These are phyloP conservation scores for Meda fulgida DNA, from an alignment of 2,797 vertebrate genomes.

Conservation along the genomic window DNA sequence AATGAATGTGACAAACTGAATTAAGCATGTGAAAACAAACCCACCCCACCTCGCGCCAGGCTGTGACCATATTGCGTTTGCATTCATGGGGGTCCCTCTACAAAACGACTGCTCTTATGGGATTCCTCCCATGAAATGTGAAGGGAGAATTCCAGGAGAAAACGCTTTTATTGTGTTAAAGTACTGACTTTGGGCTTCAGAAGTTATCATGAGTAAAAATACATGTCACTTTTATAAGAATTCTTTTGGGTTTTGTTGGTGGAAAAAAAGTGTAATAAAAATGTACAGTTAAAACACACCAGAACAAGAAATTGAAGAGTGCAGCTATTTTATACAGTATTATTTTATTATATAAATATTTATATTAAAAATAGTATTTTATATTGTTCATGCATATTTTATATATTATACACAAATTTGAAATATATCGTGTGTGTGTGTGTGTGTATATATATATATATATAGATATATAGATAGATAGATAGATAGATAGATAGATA, in stretches of 20 bases:
- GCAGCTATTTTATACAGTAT: background rate
- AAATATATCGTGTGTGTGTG: background rate
- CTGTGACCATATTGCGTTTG: conserved; percentile 79
- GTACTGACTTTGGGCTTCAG: background rate
- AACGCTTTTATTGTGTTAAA: conserved; percentile 29
- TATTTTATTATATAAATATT: background rate
- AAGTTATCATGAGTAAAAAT: background rate
- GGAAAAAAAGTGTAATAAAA: too few species aligned
- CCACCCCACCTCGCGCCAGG: conserved; percentile 72
- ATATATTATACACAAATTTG: background rate
- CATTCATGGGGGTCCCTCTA: conserved; percentile 71
- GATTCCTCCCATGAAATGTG: conserved; percentile 61
- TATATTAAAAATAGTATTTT: background rate
- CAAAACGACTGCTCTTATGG: conserved; percentile 70
- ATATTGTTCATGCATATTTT: background rate
- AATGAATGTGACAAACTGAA: conserved; percentile 86
- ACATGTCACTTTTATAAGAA: background rate
- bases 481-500: too few species aligned
- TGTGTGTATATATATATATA: background rate
- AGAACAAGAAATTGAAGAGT: background rate
- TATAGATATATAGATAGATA: too few species aligned
- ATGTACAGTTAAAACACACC: background rate
- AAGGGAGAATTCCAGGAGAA: conserved; percentile 72
- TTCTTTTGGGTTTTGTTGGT: background rate
- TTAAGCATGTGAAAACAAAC: conserved; percentile 84